Percentiles rank a stretch among this genome's conserved stretches.
phyloP scores from a whole-genome alignment of 2,797 vertebrate species.

The Poeciliopsis presidionis region DNA sequence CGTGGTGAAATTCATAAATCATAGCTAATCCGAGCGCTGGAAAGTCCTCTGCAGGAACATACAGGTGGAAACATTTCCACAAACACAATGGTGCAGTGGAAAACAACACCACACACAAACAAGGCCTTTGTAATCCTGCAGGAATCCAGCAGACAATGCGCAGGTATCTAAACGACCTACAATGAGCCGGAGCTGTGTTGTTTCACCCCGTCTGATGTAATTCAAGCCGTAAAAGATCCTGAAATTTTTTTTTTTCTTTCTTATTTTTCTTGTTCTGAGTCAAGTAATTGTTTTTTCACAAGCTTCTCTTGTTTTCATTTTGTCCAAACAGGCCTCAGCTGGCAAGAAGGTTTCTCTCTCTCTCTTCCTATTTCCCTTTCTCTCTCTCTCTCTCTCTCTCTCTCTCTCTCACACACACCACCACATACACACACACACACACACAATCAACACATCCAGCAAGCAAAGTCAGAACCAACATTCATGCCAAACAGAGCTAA shows the following conservation, averaged over 20 bases:
- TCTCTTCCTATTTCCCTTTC: background rate
- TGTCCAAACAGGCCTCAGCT: conserved; percentile 37
- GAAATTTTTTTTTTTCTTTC: conserved; percentile 4
- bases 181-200: conserved; percentile 33
- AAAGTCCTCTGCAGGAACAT: background rate
- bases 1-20: background rate
- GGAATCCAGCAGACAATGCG: conserved; percentile 27
- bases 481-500: background rate
- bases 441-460: background rate
- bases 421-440: background rate
- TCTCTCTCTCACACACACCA: background rate
- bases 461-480: background rate
- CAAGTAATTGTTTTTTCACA: conserved; percentile 11
- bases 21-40: background rate
- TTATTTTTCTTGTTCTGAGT: conserved; percentile 6
- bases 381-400: background rate
- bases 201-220: conserved; percentile 42
- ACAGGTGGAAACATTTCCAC: conserved; percentile 7
- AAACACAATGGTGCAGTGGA: conserved; percentile 11
- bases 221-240: conserved; percentile 43
- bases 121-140: conserved; percentile 25
- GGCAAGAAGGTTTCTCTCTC: background rate
- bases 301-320: conserved; percentile 8
- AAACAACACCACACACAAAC: conserved; percentile 21
- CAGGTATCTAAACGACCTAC: conserved; percentile 32